These are phyloP conservation scores for Mobula hypostoma DNA, from an alignment of 2,113 vertebrate species.

Conservation along the genomic window DNA sequence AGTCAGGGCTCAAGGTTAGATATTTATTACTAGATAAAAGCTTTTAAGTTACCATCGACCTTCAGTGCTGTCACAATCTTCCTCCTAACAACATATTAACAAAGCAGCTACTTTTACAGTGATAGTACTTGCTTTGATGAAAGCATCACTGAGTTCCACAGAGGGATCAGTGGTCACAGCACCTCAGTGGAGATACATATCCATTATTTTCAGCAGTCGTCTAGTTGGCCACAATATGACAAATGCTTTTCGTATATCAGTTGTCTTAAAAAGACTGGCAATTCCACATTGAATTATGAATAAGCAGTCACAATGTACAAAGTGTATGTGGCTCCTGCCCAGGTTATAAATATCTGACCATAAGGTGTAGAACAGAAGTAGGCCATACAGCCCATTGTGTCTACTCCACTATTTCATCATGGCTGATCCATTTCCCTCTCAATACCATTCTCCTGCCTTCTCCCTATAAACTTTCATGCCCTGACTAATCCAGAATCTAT, in stretches of 20 bases:
- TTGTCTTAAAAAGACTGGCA: background rate
- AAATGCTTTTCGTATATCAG: background rate
- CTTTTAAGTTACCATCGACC: background rate
- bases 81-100: background rate
- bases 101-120: background rate
- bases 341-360: too few relatives aligned
- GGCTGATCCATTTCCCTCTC: too few relatives aligned
- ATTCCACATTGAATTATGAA: background rate
- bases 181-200: background rate
- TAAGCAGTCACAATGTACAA: background rate
- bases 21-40: background rate
- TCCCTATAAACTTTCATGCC: too few relatives aligned
- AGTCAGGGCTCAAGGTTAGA: background rate
- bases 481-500: too few relatives aligned
- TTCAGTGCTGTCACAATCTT: background rate
- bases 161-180: background rate
- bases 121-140: background rate
- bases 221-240: background rate
- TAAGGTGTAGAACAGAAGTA: too few relatives aligned
- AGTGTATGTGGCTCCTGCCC: background rate
- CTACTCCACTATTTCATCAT: too few relatives aligned
- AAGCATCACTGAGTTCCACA: background rate
- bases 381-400: too few relatives aligned
- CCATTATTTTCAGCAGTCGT: background rate
- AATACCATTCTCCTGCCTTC: too few relatives aligned